Percentiles rank a stretch among this genome's conserved stretches.
Evolutionary conservation across 1,140 invertebrate species (phyloP).

Genomic region (Aphis craccivora): DNA sequence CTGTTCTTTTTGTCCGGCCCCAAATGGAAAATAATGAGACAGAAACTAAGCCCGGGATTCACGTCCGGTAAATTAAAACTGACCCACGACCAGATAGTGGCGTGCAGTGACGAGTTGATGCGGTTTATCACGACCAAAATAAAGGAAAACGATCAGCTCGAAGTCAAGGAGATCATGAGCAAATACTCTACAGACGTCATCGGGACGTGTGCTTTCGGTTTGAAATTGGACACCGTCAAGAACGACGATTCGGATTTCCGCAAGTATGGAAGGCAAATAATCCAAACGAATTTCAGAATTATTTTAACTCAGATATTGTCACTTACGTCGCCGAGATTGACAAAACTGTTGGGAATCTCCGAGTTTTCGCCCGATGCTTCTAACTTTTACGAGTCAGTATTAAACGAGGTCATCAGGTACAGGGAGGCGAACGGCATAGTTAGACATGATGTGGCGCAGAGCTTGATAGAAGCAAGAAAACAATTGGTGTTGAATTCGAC

Average conservation of each 20-base stretch:
- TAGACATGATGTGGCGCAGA: constrained; percentile 62
- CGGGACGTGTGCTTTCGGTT: constrained; percentile 45
- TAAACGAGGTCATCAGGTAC: constrained; percentile 64
- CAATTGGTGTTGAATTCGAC: neutral
- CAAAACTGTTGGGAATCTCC: neutral
- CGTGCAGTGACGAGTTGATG: constrained; percentile 63
- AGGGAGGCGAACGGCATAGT: constrained; percentile 63
- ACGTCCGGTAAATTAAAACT: constrained; percentile 68
- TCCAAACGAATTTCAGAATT: constrained; percentile 21
- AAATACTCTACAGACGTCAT: constrained; percentile 58
- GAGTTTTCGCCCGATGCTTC: constrained; percentile 51
- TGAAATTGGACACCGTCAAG: neutral
- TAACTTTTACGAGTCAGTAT: constrained; percentile 60
- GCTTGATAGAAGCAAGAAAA: constrained; percentile 59
- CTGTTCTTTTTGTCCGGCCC: constrained; percentile 66
- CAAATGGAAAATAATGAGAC: constrained; percentile 67
- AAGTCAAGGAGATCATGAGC: neutral
- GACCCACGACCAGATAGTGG: constrained; percentile 66
- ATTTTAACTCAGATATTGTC: neutral
- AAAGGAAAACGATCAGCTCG: neutral
- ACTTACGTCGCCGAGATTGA: neutral
- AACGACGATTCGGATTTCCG: constrained; percentile 65
- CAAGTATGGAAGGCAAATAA: constrained; percentile 60
- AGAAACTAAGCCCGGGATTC: constrained; percentile 68
- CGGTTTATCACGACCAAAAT: constrained; percentile 61